Evolutionary conservation across 1,140 invertebrate genomes (phyloP).

Genomic region (Zaprionus gabonicus): DNA sequence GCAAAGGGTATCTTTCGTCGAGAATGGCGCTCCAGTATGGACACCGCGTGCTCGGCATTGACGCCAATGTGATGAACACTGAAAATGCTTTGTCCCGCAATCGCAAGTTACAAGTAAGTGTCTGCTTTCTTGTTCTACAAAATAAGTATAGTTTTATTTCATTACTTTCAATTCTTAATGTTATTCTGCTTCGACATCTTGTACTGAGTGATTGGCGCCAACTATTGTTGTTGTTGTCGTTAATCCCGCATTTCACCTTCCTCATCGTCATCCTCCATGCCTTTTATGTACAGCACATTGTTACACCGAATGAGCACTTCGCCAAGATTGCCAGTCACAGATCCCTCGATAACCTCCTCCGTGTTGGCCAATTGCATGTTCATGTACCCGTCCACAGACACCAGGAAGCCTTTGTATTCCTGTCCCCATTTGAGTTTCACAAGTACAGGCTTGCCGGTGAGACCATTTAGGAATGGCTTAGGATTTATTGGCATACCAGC

Average conservation of each 20-base stretch:
- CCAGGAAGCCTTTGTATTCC: conserved; percentile 99
- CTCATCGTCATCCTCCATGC: conserved; percentile 98
- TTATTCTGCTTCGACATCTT: conserved; percentile 19
- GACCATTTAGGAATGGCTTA: conserved; percentile 98
- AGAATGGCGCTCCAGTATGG: conserved; percentile 89
- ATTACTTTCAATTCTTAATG: conserved; percentile 61
- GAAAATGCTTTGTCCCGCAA: conserved; percentile 87
- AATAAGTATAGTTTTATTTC: conserved; percentile 69
- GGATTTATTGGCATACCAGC: conserved; percentile 98
- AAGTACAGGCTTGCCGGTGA: conserved; percentile 98
- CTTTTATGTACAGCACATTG: conserved; percentile 98
- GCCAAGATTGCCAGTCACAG: conserved; percentile 96
- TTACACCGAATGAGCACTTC: conserved; percentile 99
- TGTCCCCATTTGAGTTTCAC: conserved; percentile 99
- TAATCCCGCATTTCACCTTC: conserved; percentile 98
- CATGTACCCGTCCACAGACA: conserved; percentile 99
- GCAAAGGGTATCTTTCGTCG: conserved; percentile 93
- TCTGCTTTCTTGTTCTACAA: conserved; percentile 43
- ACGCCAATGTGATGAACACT: conserved; percentile 88
- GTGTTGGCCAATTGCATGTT: conserved; percentile 99
- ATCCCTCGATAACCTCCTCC: conserved; percentile 98
- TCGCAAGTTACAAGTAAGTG: conserved; percentile 86
- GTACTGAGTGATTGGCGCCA: conserved; percentile 33
- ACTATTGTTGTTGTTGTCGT: conserved; percentile 30
- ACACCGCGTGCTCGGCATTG: conserved; percentile 91